A percentile compares a stretch with the other conserved stretches of the same genome.
Evolutionary conservation across 2,797 vertebrate species (phyloP).

Genomic region (Amazona ochrocephala): DNA sequence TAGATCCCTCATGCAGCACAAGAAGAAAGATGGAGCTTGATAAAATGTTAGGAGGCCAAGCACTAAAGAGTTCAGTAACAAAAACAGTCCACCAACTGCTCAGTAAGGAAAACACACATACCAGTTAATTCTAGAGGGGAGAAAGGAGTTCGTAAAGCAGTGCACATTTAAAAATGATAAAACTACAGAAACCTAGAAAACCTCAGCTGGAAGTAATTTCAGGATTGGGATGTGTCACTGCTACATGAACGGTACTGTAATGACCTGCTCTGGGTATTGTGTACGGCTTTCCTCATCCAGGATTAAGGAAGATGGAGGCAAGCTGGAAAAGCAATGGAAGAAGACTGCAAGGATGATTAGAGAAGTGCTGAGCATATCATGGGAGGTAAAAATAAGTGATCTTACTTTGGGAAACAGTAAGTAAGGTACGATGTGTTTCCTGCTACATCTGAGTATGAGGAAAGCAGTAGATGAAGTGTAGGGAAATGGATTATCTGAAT

Average conservation of each 20-base stretch:
- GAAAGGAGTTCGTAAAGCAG: not conserved
- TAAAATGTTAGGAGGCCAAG: accelerated
- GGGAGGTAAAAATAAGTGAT: not conserved
- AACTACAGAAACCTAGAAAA: not conserved
- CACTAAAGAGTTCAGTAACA: not conserved
- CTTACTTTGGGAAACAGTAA: not conserved
- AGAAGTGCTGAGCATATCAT: not conserved
- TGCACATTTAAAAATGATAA: not conserved
- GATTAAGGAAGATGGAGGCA: not conserved
- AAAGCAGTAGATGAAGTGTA: not conserved
- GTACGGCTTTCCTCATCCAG: not conserved
- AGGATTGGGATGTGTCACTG: not conserved
- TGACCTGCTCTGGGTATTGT: not conserved
- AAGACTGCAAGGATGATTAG: not conserved
- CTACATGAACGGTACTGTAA: not conserved
- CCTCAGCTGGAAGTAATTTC: not conserved
- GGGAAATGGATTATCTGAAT: not conserved
- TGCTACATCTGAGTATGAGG: not conserved
- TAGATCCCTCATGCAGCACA: not conserved
- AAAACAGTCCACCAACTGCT: not conserved
- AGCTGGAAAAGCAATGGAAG: not conserved
- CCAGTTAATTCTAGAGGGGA: not conserved
- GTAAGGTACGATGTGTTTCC: not conserved
- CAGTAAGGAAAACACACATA: not conserved
- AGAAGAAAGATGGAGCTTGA: not conserved